phyloP scores from a whole-genome alignment of 2,888 invertebrate genomes.

The Pseudococcus jackbeardsleyi region DNA sequence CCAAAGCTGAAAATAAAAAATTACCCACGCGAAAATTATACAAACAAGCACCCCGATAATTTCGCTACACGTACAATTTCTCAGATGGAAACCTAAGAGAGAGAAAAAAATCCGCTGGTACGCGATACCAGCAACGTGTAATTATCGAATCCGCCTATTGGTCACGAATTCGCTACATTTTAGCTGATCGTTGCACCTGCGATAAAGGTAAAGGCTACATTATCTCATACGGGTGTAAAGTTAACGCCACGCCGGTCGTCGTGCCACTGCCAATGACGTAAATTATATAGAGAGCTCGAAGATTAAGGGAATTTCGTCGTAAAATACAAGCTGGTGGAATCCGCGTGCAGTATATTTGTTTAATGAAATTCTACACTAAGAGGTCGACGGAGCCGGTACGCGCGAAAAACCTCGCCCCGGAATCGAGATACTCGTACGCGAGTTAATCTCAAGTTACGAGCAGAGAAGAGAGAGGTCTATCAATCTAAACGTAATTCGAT shows the following conservation, averaged over 20 bases:
- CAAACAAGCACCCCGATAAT: background rate
- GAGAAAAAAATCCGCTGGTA: background rate
- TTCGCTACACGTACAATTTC: too few species aligned
- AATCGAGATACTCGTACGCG: background rate
- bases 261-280: background rate
- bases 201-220: slow-evolving; percentile 33
- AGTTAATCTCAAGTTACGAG: background rate
- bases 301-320: background rate
- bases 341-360: slow-evolving; percentile 2
- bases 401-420: background rate
- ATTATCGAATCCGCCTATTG: slow-evolving; percentile 41
- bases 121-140: background rate
- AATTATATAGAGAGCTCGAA: background rate
- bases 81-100: background rate
- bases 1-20: background rate
- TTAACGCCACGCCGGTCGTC: background rate
- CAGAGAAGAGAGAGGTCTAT: background rate
- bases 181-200: slow-evolving; percentile 48
- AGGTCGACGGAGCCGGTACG: background rate
- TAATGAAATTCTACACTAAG: slow-evolving; percentile 16
- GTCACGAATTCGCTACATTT: slow-evolving; percentile 54
- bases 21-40: background rate
- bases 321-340: background rate
- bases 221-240: slow-evolving; percentile 41
- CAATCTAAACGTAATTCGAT: slow-evolving; percentile 34